Base-by-base conservation (phyloP, 2,888 invertebrate species). In the Galeopsomyia nigrocyanea region DNA sequence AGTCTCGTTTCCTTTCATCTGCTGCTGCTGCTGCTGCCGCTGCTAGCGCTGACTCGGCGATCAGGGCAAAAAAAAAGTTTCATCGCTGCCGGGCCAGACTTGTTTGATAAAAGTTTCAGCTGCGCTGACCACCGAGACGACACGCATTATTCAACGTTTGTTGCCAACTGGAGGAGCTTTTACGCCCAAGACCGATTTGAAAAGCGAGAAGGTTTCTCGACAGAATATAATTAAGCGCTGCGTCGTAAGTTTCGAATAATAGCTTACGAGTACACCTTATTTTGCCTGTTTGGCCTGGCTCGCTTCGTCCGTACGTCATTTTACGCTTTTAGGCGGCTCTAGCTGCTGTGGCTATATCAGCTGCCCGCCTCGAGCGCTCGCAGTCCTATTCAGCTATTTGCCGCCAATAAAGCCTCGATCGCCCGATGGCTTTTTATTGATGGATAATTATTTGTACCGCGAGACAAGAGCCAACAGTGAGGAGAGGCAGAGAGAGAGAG, bases 351-450 rank as follows among this genome's bases (percentile, higher is more conserved):
- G 64, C 22, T 60, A 51, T 26, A 17, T 39, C 39, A n/a, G n/a
- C n/a, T n/a, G n/a, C n/a, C n/a, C n/a, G n/a, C 19, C 31, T 31
- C 21, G 61, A 61, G 49, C 61, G 49, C 61, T 50, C 10, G 49
- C 61, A 22, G 39, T 57, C 56, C 58, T 72, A 64, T 68, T 68
- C 68, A 75, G 75, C 76, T 74, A 81, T 75, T 79, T 73, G 65
- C 78, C 74, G 31, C 7, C 31, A 31, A 31, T 31, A 31, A 31
- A 31, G 31, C 7, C 31, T 31, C 7, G 7, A 7, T 7, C 3
- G 3, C 31, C 3, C 3, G 31, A 31, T 31, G 31, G n/a, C 7
- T 31, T 31, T 7, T 31, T 7, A 31, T 31, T 31, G 7, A 31
- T 31, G 3, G n/a, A n/a, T n/a, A n/a, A n/a, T n/a, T n/a, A n/a